Percentiles rank a stretch among this genome's conserved stretches.
Evolutionary conservation across 2,797 vertebrate genomes (phyloP).

Genomic region (Gephyroberyx darwinii): DNA sequence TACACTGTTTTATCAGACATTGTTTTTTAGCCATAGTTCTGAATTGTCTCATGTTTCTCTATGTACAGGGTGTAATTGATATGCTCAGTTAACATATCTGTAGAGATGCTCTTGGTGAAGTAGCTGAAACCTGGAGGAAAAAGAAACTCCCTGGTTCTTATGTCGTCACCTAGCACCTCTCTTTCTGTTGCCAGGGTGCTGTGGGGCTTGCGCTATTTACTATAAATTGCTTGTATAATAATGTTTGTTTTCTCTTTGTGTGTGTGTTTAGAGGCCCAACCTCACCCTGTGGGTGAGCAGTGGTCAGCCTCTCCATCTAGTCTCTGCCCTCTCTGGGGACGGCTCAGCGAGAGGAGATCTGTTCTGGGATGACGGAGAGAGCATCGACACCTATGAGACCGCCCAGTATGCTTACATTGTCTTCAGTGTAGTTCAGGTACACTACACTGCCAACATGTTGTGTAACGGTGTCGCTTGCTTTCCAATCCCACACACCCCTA

Average conservation of each 20-base stretch:
- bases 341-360: conserved; percentile 84
- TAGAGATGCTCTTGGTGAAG: neutral
- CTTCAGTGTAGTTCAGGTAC: conserved; percentile 84
- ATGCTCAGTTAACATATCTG: neutral
- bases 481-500: neutral
- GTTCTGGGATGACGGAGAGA: conserved; percentile 90
- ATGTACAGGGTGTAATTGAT: neutral
- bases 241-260: neutral
- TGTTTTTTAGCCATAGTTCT: too few relatives aligned
- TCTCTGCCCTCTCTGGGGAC: conserved; percentile 77
- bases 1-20: neutral
- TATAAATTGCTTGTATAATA: neutral
- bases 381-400: conserved; percentile 83
- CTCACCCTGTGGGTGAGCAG: conserved; percentile 80
- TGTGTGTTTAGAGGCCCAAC: conserved; percentile 77
- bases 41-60: too few relatives aligned
- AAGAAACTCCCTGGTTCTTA: neutral
- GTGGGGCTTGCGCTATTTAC: too few relatives aligned
- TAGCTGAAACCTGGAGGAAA: neutral
- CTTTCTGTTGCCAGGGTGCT: neutral
- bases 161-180: too few relatives aligned
- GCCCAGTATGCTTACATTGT: conserved; percentile 82
- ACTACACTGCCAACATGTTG: neutral
- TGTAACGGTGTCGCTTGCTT: too few relatives aligned
- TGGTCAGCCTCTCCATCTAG: conserved; percentile 82